A percentile compares a stretch with the other conserved stretches of the same genome.
Evolutionary conservation across 2,113 vertebrate genomes (phyloP).

Genomic region (Eptesicus fuscus): DNA sequence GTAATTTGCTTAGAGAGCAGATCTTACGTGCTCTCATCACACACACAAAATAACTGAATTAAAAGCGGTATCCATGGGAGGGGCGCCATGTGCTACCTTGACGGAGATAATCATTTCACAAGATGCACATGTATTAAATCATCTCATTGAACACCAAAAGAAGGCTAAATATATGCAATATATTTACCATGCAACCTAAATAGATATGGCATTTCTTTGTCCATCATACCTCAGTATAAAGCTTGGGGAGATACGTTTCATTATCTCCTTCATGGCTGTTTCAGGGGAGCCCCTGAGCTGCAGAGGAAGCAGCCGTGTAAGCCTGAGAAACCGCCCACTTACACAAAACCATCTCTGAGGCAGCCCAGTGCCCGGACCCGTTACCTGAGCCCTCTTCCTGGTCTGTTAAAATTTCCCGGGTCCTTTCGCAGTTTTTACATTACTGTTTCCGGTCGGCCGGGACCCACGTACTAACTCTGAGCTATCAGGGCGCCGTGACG

Average conservation of each 20-base stretch:
- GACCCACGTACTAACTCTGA: neutral
- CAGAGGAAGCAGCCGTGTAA: neutral
- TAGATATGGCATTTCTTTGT: neutral
- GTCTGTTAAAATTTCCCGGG: neutral
- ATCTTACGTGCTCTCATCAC: neutral
- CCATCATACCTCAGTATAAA: neutral
- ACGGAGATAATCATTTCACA: neutral
- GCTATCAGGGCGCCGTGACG: neutral
- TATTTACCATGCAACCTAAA: neutral
- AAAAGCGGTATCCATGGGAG: neutral
- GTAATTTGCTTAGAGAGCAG: neutral
- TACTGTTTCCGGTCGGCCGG: neutral
- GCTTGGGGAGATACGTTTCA: neutral
- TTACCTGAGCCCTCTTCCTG: neutral
- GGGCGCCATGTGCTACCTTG: neutral
- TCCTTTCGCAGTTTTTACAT: neutral
- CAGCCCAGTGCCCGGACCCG: neutral
- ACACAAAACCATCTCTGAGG: neutral
- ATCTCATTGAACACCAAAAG: neutral
- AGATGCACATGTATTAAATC: neutral
- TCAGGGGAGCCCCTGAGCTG: neutral
- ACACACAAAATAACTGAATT: neutral
- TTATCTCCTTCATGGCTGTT: neutral
- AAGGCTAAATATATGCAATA: neutral
- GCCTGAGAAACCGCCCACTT: neutral